Base-by-base conservation (phyloP, 2,797 vertebrate genomes). In the Phataginus tetradactyla region DNA sequence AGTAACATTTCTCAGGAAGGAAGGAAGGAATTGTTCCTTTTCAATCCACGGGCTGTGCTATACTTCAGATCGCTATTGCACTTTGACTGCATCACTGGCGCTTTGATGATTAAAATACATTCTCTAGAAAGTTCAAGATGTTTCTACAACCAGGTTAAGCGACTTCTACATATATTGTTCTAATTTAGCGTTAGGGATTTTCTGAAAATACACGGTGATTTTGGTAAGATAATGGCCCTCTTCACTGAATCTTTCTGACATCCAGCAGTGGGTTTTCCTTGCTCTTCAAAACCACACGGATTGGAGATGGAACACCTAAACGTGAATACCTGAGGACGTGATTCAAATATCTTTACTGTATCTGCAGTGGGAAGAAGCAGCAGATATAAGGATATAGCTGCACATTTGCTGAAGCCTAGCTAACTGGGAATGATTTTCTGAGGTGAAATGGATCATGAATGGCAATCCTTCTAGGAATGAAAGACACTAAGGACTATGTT, bases 401-500 rank as follows among this genome's bases (percentile, higher is more conserved):
- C 27, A 42, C 4, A 94, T 42, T n/a, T 93, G 39, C 61, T 87
- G 61, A 72, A 86, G 68, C 72, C 53, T 80, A 53, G 64, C 11
- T 71, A 75, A 78, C 3, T n/a, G 17, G 89, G 86, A 85, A 81
- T 85, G 29, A 77, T 49, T 85, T 91, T 18, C 39, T 42, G n/a
- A 69, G 37, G 42, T 81, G 45, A 92, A 94, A 95, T 53, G 23
- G 25, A 42, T 81, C 20, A 86, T 6, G 11, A 97, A 29, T 64
- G 39, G 39, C 25, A 95, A 96, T 91, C 5, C 59, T 93, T 72
- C 23, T 78, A 93, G 78, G 17, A 88, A 91, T 61, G 39, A 87
- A 91, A 74, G 75, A 51, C 11, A 90, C 1, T 71, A 39, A 74
- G 20, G 74, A 80, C 32, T 84, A 80, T 37, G 25, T n/a, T 85